Conservation (phyloP, 2,888 invertebrate genomes). For the Clivina fossor region DNA sequence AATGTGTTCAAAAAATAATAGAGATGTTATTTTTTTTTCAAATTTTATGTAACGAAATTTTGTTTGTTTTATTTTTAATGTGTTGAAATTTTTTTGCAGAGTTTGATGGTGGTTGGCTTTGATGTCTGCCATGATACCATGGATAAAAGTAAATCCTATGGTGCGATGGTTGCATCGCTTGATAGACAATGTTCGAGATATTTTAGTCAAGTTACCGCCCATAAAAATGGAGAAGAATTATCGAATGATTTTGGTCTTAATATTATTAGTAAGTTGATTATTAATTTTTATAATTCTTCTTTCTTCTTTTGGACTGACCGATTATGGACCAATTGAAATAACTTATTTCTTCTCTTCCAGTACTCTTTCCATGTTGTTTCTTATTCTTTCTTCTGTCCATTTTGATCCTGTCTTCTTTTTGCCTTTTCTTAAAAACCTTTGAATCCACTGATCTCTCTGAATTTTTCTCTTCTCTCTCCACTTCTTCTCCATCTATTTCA, state of each 20-base stretch:
- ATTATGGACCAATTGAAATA: too few species aligned
- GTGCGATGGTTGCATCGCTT: constrained; percentile 77
- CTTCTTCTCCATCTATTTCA: too few species aligned
- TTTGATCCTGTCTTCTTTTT: too few species aligned
- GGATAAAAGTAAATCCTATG: constrained; percentile 65
- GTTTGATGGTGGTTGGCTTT: constrained; percentile 80
- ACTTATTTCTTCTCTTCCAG: too few species aligned
- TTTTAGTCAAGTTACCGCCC: constrained; percentile 72
- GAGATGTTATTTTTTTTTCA: neutral
- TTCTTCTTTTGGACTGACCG: too few species aligned
- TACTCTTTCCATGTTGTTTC: too few species aligned
- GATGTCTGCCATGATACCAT: constrained; percentile 87
- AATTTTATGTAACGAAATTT: neutral
- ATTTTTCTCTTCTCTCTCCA: too few species aligned
- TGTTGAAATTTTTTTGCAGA: constrained; percentile 41
- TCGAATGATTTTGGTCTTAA: constrained; percentile 70
- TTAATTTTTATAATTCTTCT: too few species aligned
- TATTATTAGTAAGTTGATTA: constrained; percentile 58
- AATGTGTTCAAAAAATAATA: too few species aligned
- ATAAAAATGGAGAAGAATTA: constrained; percentile 74
- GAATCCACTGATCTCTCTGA: too few species aligned
- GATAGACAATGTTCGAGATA: constrained; percentile 64
- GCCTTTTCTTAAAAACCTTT: too few species aligned
- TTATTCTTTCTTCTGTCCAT: too few species aligned
- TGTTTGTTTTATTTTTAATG: constrained; percentile 41